Evolutionary conservation across 2,113 vertebrate species (phyloP).

Genomic region (Alosa alosa): DNA sequence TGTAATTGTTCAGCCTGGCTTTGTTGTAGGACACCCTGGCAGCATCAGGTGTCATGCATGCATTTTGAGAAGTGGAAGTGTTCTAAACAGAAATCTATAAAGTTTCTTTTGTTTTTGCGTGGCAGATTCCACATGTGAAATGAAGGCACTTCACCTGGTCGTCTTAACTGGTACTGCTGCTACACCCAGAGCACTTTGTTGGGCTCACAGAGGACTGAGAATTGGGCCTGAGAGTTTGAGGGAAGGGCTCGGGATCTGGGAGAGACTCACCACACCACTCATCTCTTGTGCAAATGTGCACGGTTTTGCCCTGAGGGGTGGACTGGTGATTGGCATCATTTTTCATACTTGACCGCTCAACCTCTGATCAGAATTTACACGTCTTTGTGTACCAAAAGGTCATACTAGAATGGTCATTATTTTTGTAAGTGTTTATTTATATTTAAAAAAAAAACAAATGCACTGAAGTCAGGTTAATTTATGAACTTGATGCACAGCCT

Average conservation of each 20-base stretch:
- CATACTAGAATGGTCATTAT: constrained; percentile 60
- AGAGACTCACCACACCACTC: background rate
- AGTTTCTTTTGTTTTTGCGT: background rate
- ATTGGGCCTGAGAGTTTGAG: background rate
- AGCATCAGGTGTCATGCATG: background rate
- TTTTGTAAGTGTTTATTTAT: constrained; percentile 69
- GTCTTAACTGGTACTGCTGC: constrained; percentile 50
- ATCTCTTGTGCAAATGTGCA: background rate
- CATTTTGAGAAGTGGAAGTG: background rate
- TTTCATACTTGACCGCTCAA: constrained; percentile 24
- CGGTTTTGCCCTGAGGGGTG: background rate
- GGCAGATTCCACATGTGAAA: constrained; percentile 64
- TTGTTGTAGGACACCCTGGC: background rate
- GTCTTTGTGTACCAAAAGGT: constrained; percentile 44
- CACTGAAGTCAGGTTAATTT: constrained; percentile 73
- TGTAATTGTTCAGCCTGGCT: background rate
- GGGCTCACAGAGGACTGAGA: background rate
- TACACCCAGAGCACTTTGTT: constrained; percentile 63
- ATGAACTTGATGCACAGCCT: constrained; percentile 60
- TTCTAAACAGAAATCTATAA: background rate
- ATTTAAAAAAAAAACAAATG: constrained; percentile 55
- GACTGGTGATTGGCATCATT: constrained; percentile 21
- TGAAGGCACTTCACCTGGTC: constrained; percentile 47
- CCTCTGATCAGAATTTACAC: constrained; percentile 19
- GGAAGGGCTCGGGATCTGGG: background rate